Base-by-base conservation (phyloP, 2,888 invertebrate species). In the Balanococcus diminutus region DNA sequence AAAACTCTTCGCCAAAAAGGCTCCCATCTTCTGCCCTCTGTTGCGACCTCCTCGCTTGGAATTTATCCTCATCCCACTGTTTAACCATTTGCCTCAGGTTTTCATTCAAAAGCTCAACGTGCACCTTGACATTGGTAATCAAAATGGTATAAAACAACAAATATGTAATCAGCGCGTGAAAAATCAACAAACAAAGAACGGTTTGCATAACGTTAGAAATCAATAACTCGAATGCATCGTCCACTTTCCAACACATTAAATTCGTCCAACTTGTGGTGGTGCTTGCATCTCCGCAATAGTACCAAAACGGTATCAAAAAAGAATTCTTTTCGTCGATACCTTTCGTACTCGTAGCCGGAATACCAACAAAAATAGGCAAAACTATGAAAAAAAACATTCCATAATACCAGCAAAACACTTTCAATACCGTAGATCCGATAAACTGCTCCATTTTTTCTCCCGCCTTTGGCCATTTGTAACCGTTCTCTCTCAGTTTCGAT, bases 61-160 rank as follows among this genome's bases (percentile, higher is more conserved):
- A 4, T 51, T 11, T 14, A 8, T 51, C n/a, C 6, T 51, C n/a
- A n/a, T 75, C 25, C 32, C 32, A 75, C 8, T 75, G 6, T 36
- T 32, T 22, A 2, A 11, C 75, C 75, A 75, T 32, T 9, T n/a
- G 32, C 11, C 1, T 2, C 14, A 28, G 11, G 9, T 67, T 16
- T n/a, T 75, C 75, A 19, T 32, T 31, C 32, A 75, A n/a, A 8
- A 75, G 6, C n/a, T 75, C 75, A n/a, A n/a, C 75, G 32, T 75
- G 75, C 36, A 75, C 36, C n/a, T 32, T 75, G 2, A 75, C 75
- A 75, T 75, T 75, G n/a, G 75, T 75, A 0, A 36, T 75, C 8
- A 75, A 19, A 75, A 75, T 19, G 32, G 31, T 75, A 16, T 75
- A 75, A 75, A 75, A 75, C 25, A 75, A 75, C n/a, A 75, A 32